phyloP scores from a whole-genome alignment of 2,113 vertebrate species.

The Hirundichthys speculiger region DNA sequence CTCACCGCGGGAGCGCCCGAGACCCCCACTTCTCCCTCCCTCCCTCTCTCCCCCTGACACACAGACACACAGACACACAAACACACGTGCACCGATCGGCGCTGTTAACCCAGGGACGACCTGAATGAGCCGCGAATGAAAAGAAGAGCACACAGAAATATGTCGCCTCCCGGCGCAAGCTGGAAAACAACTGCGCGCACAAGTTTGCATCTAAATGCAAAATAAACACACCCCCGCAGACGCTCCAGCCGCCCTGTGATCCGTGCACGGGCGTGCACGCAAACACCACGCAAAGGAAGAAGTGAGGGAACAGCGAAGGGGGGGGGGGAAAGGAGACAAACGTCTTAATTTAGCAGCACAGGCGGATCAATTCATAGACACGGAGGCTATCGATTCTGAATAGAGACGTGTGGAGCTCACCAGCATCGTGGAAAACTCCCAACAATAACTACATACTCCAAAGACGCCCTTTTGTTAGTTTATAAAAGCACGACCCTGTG shows the following conservation, averaged over 20 bases:
- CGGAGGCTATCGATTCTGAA: constrained; percentile 47
- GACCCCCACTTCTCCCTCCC: constrained; percentile 49
- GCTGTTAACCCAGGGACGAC: constrained; percentile 32
- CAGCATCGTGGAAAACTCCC: background rate
- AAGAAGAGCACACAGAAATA: constrained; percentile 6
- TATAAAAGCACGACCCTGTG: constrained; percentile 7
- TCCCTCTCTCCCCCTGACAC: constrained; percentile 3
- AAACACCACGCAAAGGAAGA: background rate
- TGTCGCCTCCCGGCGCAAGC: constrained; percentile 13
- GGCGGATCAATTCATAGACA: constrained; percentile 53
- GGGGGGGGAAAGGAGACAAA: constrained; percentile 34
- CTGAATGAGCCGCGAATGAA: background rate
- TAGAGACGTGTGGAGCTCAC: background rate
- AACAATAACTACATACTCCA: background rate
- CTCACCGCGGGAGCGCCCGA: constrained; percentile 73
- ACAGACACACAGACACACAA: constrained; percentile 14
- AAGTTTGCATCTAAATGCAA: constrained; percentile 40
- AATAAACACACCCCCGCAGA: constrained; percentile 11
- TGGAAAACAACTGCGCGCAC: background rate
- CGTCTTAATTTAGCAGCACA: constrained; percentile 40
- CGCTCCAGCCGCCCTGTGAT: background rate
- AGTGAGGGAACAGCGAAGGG: background rate
- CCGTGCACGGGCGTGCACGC: background rate
- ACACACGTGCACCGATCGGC: constrained; percentile 24
- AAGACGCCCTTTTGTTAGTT: background rate